A percentile compares a stretch with the other conserved stretches of the same genome.
Conservation (phyloP, 2,113 vertebrate species). For the Excalfactoria chinensis region DNA sequence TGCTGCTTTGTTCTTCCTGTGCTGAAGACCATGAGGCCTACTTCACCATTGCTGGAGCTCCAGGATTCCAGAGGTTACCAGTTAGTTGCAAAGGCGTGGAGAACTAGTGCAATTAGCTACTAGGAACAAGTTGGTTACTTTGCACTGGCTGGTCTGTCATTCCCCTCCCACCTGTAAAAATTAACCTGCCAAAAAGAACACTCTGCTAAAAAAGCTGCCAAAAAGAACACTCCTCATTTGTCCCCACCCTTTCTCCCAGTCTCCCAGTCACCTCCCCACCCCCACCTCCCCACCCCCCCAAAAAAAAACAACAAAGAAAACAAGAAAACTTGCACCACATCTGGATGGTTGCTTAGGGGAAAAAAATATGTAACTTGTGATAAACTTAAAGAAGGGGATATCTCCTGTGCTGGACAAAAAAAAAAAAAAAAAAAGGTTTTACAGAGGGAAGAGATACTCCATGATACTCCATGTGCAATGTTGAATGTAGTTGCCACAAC, state of each 20-base stretch:
- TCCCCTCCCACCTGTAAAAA: neutral
- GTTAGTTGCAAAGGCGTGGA: neutral
- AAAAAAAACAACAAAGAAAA: neutral
- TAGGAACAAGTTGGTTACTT: neutral
- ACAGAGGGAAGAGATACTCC: neutral
- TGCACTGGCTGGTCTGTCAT: neutral
- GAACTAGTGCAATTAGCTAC: neutral
- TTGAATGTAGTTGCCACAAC: slow-evolving; percentile 42
- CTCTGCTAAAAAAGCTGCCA: neutral
- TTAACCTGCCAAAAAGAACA: neutral
- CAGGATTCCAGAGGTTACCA: neutral
- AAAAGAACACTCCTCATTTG: neutral
- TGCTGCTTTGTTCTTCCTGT: neutral
- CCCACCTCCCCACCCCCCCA: too few species aligned
- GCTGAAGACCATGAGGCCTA: neutral
- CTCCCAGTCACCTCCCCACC: too few species aligned
- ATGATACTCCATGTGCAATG: neutral
- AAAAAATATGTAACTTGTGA: neutral
- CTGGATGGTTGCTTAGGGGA: neutral
- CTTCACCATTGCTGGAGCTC: neutral
- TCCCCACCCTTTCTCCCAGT: too few species aligned
- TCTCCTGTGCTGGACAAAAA: neutral
- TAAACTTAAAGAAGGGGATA: neutral
- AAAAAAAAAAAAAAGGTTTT: neutral
- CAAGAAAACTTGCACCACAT: neutral